Evolutionary conservation across 2,113 vertebrate genomes (phyloP).

Genomic region (Barbus barbus): DNA sequence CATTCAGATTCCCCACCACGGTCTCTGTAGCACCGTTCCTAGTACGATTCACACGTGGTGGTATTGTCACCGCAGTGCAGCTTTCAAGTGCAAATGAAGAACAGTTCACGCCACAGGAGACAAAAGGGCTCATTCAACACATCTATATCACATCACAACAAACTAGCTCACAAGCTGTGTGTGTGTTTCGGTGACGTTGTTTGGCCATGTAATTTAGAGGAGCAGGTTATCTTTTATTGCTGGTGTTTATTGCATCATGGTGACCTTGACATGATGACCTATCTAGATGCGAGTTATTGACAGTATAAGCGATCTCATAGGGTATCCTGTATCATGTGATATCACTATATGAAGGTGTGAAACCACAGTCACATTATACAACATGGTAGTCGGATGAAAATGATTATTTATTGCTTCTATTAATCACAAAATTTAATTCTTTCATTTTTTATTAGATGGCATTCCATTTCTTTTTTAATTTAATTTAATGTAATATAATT

Average conservation of each 20-base stretch:
- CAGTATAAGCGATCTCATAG: not conserved
- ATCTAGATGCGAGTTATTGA: not conserved
- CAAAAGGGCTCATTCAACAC: not conserved
- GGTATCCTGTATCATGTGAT: not conserved
- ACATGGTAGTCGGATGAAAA: too few relatives aligned
- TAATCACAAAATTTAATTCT: too few relatives aligned
- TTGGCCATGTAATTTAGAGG: not conserved
- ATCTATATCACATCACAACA: not conserved
- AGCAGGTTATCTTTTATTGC: not conserved
- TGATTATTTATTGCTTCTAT: too few relatives aligned
- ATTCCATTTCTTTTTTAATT: too few relatives aligned
- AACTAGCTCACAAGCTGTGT: not conserved
- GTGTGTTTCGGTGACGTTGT: not conserved
- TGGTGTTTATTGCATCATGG: not conserved
- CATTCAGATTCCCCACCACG: not conserved
- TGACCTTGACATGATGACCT: slow-evolving; percentile 15
- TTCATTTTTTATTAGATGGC: too few relatives aligned
- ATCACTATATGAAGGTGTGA: not conserved
- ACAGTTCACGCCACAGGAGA: not conserved
- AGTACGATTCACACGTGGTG: not conserved
- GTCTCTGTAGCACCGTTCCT: not conserved
- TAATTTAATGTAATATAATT: too few relatives aligned
- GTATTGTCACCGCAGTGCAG: not conserved
- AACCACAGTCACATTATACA: too few relatives aligned
- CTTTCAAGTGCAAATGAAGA: slow-evolving; percentile 18